A percentile compares a stretch with the other conserved stretches of the same genome.
Evolutionary conservation across 2,797 vertebrate species (phyloP).

Genomic region (Delichon dasypus): DNA sequence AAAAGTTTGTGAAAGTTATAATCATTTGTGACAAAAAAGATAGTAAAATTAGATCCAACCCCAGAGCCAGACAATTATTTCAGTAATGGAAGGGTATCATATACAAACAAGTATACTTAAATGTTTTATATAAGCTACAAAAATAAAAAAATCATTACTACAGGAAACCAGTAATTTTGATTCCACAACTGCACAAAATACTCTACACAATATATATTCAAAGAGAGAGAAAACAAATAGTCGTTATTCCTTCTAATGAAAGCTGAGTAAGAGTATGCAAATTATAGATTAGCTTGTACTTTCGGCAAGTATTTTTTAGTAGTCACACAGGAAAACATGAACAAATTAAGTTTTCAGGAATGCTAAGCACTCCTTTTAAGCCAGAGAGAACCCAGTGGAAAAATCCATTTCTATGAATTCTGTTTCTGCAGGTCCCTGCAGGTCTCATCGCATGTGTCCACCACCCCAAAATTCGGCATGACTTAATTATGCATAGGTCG

Average conservation of each 20-base stretch:
- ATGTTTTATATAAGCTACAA: not conserved
- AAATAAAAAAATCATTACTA: not conserved
- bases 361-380: not conserved
- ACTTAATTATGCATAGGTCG: not conserved
- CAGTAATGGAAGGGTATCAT: not conserved
- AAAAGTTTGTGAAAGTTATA: not conserved
- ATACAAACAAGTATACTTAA: not conserved
- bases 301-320: not conserved
- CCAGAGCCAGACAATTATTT: not conserved
- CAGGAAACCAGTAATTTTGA: not conserved
- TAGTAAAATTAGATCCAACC: not conserved
- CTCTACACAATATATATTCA: not conserved
- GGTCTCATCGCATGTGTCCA: accelerated
- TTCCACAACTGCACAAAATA: not conserved
- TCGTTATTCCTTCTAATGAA: not conserved
- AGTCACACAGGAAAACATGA: not conserved
- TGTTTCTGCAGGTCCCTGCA: accelerated
- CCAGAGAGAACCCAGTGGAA: not conserved
- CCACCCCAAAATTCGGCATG: not conserved
- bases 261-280: not conserved
- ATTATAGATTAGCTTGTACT: not conserved
- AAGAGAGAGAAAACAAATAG: not conserved
- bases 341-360: not conserved
- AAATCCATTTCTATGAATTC: not conserved
- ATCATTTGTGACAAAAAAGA: not conserved